Evolutionary conservation across 2,797 vertebrate genomes (phyloP).

Genomic region (Pangasius macronema): DNA sequence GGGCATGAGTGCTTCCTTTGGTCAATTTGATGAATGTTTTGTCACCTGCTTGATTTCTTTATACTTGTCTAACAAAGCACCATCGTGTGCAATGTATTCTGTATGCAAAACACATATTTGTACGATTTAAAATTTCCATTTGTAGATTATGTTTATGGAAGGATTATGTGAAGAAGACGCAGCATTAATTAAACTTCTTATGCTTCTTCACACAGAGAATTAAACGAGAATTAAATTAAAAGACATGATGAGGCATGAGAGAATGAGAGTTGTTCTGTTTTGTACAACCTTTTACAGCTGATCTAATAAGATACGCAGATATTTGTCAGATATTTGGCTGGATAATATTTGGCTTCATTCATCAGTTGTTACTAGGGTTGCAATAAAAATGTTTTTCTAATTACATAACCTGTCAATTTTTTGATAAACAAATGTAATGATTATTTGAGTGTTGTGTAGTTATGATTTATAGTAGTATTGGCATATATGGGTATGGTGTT

Average conservation of each 20-base stretch:
- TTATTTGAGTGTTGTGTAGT: neutral
- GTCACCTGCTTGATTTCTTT: slow-evolving; percentile 2
- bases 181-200: neutral
- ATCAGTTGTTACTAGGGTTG: neutral
- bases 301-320: neutral
- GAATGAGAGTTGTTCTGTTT: neutral
- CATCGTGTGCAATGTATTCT: neutral
- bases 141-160: neutral
- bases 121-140: neutral
- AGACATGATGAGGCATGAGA: neutral
- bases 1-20: neutral
- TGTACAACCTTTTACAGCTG: neutral
- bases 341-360: neutral
- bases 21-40: neutral
- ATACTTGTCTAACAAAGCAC: slow-evolving; percentile 3
- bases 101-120: neutral
- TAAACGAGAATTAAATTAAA: neutral
- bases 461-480: neutral
- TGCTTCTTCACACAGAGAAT: slow-evolving; percentile 16
- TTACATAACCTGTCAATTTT: neutral
- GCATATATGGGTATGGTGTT: neutral
- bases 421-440: neutral
- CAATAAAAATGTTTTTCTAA: neutral
- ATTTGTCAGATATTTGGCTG: neutral
- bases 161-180: neutral